A percentile compares a stretch with the other conserved stretches of the same genome.
phyloP scores from a whole-genome alignment of 2,113 vertebrate genomes.

The Actinemys pallida region DNA sequence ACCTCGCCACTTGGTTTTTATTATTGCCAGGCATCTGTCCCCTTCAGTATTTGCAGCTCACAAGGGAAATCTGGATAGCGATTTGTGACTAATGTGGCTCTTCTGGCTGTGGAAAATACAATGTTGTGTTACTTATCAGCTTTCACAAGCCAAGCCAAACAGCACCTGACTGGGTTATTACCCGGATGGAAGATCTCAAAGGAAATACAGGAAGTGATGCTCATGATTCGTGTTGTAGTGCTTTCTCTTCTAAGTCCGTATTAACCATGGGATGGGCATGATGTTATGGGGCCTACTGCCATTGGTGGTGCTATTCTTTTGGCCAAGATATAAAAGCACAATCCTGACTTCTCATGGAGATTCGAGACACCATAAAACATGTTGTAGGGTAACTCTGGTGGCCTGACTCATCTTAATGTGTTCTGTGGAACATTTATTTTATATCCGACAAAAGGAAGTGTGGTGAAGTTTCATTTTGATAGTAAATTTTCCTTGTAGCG shows the following conservation, averaged over 20 bases:
- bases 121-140: neutral
- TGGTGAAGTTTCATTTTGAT: neutral
- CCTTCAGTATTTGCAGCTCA: neutral
- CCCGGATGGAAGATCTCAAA: neutral
- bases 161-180: neutral
- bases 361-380: conserved; percentile 53
- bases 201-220: neutral
- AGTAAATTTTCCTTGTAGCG: neutral
- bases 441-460: neutral
- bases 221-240: neutral
- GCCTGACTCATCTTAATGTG: conserved; percentile 37
- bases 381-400: conserved; percentile 50
- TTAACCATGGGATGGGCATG: neutral
- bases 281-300: neutral
- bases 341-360: conserved; percentile 59
- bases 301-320: conserved; percentile 14
- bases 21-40: neutral
- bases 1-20: neutral
- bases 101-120: accelerated
- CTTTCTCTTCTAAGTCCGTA: conserved; percentile 61
- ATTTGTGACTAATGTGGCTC: neutral
- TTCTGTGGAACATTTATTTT: conserved; percentile 71
- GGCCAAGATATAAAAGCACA: conserved; percentile 38
- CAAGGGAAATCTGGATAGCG: accelerated
- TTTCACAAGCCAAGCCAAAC: neutral